Conservation (phyloP, 30 jellyfish, hydroid and myxozoan genomes). For the Sanderia malayensis region DNA sequence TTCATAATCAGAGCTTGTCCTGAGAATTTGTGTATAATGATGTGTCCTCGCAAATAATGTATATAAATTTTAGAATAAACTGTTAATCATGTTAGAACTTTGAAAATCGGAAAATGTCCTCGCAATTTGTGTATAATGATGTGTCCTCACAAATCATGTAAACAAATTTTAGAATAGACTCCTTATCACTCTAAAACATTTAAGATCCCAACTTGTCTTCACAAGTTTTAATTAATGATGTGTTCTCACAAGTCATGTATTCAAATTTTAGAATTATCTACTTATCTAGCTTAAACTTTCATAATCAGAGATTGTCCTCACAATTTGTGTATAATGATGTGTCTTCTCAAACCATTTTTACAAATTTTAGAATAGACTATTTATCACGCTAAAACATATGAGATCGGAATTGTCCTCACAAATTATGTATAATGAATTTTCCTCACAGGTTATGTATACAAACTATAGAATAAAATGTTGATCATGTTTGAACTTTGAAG, state of each 20-base stretch:
- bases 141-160: too few species aligned
- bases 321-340: too few species aligned
- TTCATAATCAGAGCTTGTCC: neutral
- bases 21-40: slow-evolving; percentile 4
- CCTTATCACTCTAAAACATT: too few species aligned
- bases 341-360: neutral
- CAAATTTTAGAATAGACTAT: too few species aligned
- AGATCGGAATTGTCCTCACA: slow-evolving; percentile 8
- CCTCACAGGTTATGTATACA: neutral
- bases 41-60: neutral
- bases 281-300: neutral
- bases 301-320: too few species aligned
- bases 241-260: neutral
- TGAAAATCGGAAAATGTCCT: too few species aligned
- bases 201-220: too few species aligned
- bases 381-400: neutral
- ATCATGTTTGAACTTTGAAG: neutral
- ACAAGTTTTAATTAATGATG: too few species aligned
- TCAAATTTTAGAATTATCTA: neutral
- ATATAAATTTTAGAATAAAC: too few species aligned
- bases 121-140: too few species aligned
- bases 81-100: too few species aligned
- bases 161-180: too few species aligned
- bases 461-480: neutral
- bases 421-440: neutral